Base-by-base conservation (phyloP, 2,888 invertebrate species). In the Amphipyra berbera region DNA sequence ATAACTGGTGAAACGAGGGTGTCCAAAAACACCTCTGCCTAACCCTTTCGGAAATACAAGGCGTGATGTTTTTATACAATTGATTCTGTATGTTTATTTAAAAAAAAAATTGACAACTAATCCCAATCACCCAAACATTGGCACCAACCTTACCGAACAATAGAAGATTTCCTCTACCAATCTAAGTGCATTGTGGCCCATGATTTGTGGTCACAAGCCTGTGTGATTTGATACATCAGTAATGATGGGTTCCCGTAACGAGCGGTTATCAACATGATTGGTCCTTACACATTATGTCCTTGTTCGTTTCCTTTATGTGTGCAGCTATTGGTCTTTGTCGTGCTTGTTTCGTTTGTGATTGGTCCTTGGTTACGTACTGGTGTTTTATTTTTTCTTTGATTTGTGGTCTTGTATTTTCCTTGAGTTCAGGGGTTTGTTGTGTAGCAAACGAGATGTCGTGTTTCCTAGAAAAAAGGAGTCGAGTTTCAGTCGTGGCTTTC, bases 181-280 rank as follows among this genome's bases (percentile, higher is more conserved):
- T 54, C 49, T 41, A 10, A 40, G 49, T 6, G 38, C 49, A 60
- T 73, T 63, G 59, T 68, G 37, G 52, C 33, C 35, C 14, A 46
- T 69, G 64, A 69, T 58, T 73, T 54, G 69, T 52, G 70, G 40
- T 38, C 55, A 66, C 49, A 66, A 50, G 41, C 35, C 56, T 53
- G 61, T 59, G 59, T 62, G 71, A 73, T 73, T 73, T 69, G 75
- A 74, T 57, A 62, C 13, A 55, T 52, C 69, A 55, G 62, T 68
- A 71, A 71, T 74, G 75, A 70, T 21, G 54, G 59, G 38, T 15
- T 62, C 45, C 37, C 42, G 41, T 52, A 73, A 70, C 57, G 65
- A 73, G 38, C 50, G 50, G 54, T 70, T 55, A 64, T 70, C 71
- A 70, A 62, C 57, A 57, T 75, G 72, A 70, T 75, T 65, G 71